Evolutionary conservation across 2,797 vertebrate genomes (phyloP), one percentile per base, ranked within the genome.

Genomic region (Gymnoscopelus microlampas): DNA sequence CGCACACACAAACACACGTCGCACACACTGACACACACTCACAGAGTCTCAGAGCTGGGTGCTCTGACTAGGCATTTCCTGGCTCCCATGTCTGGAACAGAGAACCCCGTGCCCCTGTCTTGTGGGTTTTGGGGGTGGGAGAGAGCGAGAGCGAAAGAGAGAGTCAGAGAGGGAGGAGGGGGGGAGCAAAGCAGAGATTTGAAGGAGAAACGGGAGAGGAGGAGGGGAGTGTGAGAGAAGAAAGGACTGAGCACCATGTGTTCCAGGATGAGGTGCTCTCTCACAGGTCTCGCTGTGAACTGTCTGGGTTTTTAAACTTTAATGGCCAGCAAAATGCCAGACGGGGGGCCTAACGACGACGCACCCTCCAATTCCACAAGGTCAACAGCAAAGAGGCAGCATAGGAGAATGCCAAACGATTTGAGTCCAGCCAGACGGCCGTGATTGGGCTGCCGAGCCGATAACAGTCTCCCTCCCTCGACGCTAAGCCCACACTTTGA

Each of bases 251-350:
- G 80, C 53, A 8, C 67, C 81, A 80, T 83, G 82, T 86, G 78
- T 79, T 74, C 81, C 76, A 71, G 75, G 84, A 76, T 72, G 71
- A 87, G 84, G 85, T 26, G 64, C 79, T 82, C 73, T 83, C 86
- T 73, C 53, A 48, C 53, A 11, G 11, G 12, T 68, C 76, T 87
- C 44, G 61, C 83, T 78, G 82, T 65, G 56, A 53, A 70, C 73
- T 59, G 73, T 63, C 68, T 56, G 81, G 79, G 74, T 85, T 89
- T 93, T 93, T 85, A 86, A 90, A 93, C 85, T 85, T 92, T 90
- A 92, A 92, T 91, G 86, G 80, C 76, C 82, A 80, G 81, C 78
- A 80, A 88, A 91, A 89, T 70, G 82, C 86, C 91, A 91, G 85
- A 88, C 71, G 66, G 78, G 85, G 68, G 75, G 80, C 29, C 11